Evolutionary conservation across 2,797 vertebrate genomes (phyloP).

Genomic region (Coregonus ussuriensis): DNA sequence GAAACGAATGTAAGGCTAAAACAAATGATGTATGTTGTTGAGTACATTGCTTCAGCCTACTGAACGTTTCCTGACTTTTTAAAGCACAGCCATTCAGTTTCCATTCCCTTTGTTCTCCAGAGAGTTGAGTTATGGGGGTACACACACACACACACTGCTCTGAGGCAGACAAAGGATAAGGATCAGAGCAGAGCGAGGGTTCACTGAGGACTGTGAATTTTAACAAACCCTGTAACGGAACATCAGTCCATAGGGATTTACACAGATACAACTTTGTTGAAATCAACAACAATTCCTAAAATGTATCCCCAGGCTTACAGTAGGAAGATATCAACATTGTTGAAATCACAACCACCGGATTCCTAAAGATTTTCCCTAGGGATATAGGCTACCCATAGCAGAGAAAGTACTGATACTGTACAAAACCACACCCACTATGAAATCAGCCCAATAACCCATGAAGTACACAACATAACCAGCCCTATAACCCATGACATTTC

Average conservation of each 20-base stretch:
- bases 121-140: constrained; percentile 57
- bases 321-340: not conserved
- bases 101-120: constrained; percentile 58
- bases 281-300: not conserved
- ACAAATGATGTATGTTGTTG: too few relatives aligned
- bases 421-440: too few relatives aligned
- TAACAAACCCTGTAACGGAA: constrained; percentile 44
- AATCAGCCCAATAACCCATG: too few relatives aligned
- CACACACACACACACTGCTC: constrained; percentile 50
- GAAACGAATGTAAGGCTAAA: not conserved
- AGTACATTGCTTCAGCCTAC: not conserved
- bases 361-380: not conserved
- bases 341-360: not conserved
- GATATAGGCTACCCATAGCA: not conserved
- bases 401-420: too few relatives aligned
- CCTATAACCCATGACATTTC: not conserved
- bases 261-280: constrained; percentile 18
- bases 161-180: constrained; percentile 50
- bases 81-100: constrained; percentile 52
- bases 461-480: too few relatives aligned
- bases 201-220: constrained; percentile 47
- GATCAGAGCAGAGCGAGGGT: constrained; percentile 39
- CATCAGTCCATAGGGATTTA: constrained; percentile 20
- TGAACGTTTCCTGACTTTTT: not conserved
- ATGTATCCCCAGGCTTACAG: too few relatives aligned